A percentile compares a stretch with the other conserved stretches of the same genome.
These are phyloP conservation scores for Euschistus heros DNA, from an alignment of 1,140 invertebrate species.

Conservation along the genomic window DNA sequence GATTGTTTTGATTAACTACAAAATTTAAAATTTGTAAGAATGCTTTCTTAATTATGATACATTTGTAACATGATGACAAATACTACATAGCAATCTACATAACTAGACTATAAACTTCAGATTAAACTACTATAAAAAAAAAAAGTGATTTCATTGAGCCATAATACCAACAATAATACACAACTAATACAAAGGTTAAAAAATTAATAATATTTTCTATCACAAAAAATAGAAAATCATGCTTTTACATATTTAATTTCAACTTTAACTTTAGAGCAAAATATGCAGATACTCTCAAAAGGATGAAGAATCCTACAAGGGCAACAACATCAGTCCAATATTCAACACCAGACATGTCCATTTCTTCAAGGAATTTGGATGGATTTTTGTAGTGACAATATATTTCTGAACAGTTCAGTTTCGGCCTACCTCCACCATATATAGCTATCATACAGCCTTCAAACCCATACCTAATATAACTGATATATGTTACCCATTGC, in stretches of 20 bases:
- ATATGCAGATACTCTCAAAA: constrained; percentile 72
- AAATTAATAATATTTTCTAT: too few relatives aligned
- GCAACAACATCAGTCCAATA: constrained; percentile 78
- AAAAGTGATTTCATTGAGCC: too few relatives aligned
- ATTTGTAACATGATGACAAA: too few relatives aligned
- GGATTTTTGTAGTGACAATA: constrained; percentile 72
- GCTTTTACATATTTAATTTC: constrained; percentile 32
- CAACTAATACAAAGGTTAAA: too few relatives aligned
- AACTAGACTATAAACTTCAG: too few relatives aligned
- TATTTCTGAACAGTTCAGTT: constrained; percentile 55
- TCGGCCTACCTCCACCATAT: constrained; percentile 64
- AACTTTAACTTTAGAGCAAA: constrained; percentile 78
- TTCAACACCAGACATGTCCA: constrained; percentile 55
- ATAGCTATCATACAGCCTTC: constrained; percentile 64
- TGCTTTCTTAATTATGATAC: too few relatives aligned
- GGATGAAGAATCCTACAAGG: constrained; percentile 65
- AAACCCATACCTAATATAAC: constrained; percentile 74
- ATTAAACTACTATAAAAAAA: too few relatives aligned
- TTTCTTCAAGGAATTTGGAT: constrained; percentile 63
- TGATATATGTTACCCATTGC: constrained; percentile 79
- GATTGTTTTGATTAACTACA: too few relatives aligned
- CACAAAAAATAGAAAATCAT: too few relatives aligned
- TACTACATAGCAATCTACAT: too few relatives aligned
- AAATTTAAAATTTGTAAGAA: too few relatives aligned
- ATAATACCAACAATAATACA: too few relatives aligned